Conservation (phyloP, 1,140 invertebrate genomes). For the Penaeus indicus region DNA sequence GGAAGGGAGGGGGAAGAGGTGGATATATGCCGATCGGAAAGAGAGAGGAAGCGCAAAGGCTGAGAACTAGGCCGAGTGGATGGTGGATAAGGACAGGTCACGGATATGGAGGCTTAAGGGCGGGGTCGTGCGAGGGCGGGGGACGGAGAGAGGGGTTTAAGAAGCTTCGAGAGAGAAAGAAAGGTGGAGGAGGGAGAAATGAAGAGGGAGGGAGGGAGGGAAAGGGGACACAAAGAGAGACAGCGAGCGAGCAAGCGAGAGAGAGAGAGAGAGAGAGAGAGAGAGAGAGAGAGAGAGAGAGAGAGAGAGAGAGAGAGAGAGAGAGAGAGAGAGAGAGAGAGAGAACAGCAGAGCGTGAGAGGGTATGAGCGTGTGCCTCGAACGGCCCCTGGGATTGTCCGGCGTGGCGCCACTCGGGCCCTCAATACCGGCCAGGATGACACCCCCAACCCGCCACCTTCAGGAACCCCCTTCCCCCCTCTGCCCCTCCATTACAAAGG, state of each 20-base stretch:
- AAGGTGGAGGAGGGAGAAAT: not conserved
- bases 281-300: not conserved
- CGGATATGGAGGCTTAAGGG: too few relatives aligned
- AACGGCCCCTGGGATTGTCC: not conserved
- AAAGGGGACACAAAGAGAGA: not conserved
- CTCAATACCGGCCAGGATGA: not conserved
- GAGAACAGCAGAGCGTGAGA: not conserved
- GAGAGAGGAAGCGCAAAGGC: too few relatives aligned
- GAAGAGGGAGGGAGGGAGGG: slow-evolving; percentile 23
- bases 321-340: not conserved
- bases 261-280: not conserved
- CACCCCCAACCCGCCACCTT: not conserved
- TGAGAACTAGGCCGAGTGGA: too few relatives aligned
- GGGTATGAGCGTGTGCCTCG: not conserved
- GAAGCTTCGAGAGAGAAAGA: not conserved
- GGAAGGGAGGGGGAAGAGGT: too few relatives aligned
- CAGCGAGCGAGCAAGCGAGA: not conserved
- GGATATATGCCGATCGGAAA: too few relatives aligned
- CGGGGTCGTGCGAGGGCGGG: too few relatives aligned
- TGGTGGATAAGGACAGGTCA: too few relatives aligned
- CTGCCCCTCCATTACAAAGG: slow-evolving; percentile 13
- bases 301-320: not conserved
- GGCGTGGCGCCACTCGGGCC: not conserved
- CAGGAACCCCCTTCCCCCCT: slow-evolving; percentile 2
- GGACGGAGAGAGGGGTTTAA: not conserved